Percentiles rank a stretch among this genome's conserved stretches.
These are phyloP conservation scores for Platalea minor DNA, from an alignment of 2,797 vertebrate genomes.

Conservation along the genomic window DNA sequence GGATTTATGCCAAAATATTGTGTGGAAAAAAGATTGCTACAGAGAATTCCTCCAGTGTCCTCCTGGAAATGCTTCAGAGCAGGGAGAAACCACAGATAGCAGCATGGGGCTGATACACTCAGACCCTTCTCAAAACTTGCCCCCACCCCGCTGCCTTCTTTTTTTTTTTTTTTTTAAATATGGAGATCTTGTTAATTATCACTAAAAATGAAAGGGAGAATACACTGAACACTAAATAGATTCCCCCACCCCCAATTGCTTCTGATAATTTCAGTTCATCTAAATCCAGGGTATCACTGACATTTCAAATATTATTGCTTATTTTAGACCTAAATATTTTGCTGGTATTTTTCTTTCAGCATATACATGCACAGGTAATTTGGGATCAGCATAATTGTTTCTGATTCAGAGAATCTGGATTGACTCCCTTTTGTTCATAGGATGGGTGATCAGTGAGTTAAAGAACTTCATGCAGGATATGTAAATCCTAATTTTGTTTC, in stretches of 20 bases:
- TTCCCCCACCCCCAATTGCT: background rate
- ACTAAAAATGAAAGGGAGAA: background rate
- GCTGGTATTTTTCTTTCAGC: background rate
- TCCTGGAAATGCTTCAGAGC: background rate
- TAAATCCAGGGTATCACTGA: background rate
- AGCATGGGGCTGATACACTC: background rate
- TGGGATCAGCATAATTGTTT: background rate
- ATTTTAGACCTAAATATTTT: background rate
- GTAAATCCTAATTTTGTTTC: background rate
- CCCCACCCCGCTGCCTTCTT: too few relatives aligned
- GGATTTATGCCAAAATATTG: background rate
- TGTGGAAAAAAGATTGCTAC: background rate
- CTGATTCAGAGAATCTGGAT: background rate
- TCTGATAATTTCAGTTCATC: background rate
- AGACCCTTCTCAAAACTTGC: background rate
- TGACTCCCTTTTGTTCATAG: background rate
- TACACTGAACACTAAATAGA: background rate
- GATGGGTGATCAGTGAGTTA: background rate
- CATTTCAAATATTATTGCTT: background rate
- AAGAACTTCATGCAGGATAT: background rate
- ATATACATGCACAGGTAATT: background rate
- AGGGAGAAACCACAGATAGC: background rate
- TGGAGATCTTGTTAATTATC: background rate
- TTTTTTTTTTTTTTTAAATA: background rate
- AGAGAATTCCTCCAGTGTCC: background rate